Percentiles rank a stretch among this genome's conserved stretches.
Evolutionary conservation across 2,797 vertebrate species (phyloP).

Genomic region (Graptemys geographica): DNA sequence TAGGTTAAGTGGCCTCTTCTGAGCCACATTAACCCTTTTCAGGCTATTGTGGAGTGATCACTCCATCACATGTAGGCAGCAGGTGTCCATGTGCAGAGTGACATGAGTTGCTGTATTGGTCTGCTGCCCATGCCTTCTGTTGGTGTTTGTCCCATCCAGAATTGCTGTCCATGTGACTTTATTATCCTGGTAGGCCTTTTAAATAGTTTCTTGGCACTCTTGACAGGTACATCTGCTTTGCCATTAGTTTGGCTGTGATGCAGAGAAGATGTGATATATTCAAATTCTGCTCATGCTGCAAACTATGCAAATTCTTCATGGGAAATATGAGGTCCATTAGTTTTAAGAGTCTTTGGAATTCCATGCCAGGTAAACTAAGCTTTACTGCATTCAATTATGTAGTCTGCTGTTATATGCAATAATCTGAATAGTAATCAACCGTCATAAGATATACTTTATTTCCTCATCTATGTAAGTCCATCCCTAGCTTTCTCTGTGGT

Average conservation of each 20-base stretch:
- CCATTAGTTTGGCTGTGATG: not conserved
- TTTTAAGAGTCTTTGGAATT: not conserved
- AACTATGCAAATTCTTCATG: not conserved
- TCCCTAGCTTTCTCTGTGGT: not conserved
- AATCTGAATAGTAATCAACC: not conserved
- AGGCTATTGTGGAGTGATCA: not conserved
- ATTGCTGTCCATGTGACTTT: not conserved
- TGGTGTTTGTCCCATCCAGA: not conserved
- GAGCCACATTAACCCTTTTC: not conserved
- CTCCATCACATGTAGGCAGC: not conserved
- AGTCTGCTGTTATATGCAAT: not conserved
- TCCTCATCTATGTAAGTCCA: not conserved
- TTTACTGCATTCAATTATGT: not conserved
- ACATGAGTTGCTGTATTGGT: fast-evolving
- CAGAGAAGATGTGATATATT: not conserved
- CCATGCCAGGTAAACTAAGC: not conserved
- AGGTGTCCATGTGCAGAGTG: fast-evolving
- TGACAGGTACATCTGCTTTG: not conserved
- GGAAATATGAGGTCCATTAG: not conserved
- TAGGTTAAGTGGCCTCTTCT: not conserved
- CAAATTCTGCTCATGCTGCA: not conserved
- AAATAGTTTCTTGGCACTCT: not conserved
- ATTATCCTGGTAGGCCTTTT: not conserved
- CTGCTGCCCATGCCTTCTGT: not conserved
- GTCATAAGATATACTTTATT: not conserved